Conservation (phyloP, 1,140 invertebrate species). For the Tribolium castaneum region DNA sequence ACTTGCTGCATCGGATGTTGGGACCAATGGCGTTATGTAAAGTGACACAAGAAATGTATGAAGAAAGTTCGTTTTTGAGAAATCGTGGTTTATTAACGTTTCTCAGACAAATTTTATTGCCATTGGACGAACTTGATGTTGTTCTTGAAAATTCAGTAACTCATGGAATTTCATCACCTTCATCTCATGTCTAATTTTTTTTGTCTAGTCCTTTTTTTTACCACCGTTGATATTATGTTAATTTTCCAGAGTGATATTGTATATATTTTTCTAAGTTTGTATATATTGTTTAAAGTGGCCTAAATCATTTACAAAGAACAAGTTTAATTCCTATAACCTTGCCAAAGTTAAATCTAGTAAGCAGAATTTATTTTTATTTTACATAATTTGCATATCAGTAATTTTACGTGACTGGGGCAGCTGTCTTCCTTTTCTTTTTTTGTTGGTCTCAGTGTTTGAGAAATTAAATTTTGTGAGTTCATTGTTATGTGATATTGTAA, state of each 20-base stretch:
- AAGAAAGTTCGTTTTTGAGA: slow-evolving; percentile 93
- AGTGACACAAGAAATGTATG: slow-evolving; percentile 93
- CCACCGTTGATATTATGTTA: slow-evolving; percentile 19
- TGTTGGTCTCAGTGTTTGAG: background rate
- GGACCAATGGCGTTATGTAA: slow-evolving; percentile 87
- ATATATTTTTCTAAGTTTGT: slow-evolving; percentile 29
- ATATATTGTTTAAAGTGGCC: slow-evolving; percentile 27
- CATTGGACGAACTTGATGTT: slow-evolving; percentile 93
- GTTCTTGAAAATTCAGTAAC: slow-evolving; percentile 94
- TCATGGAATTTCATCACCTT: slow-evolving; percentile 82
- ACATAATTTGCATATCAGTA: slow-evolving; percentile 12
- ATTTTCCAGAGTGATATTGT: slow-evolving; percentile 2
- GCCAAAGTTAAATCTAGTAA: slow-evolving; percentile 34
- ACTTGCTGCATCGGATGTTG: slow-evolving; percentile 89
- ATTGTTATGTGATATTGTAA: slow-evolving; percentile 20
- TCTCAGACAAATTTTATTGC: slow-evolving; percentile 90
- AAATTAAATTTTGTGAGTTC: slow-evolving; percentile 1
- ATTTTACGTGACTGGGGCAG: background rate
- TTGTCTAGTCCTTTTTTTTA: slow-evolving; percentile 28
- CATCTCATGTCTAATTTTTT: slow-evolving; percentile 42
- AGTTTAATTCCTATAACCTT: slow-evolving; percentile 27
- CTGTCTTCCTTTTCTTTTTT: background rate
- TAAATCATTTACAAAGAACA: slow-evolving; percentile 10
- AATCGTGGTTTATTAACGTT: slow-evolving; percentile 87
- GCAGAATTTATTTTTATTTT: slow-evolving; percentile 10